Evolutionary conservation across 2,113 vertebrate genomes (phyloP), one percentile per base, ranked within the genome.

Genomic region (Melierax canorus): DNA sequence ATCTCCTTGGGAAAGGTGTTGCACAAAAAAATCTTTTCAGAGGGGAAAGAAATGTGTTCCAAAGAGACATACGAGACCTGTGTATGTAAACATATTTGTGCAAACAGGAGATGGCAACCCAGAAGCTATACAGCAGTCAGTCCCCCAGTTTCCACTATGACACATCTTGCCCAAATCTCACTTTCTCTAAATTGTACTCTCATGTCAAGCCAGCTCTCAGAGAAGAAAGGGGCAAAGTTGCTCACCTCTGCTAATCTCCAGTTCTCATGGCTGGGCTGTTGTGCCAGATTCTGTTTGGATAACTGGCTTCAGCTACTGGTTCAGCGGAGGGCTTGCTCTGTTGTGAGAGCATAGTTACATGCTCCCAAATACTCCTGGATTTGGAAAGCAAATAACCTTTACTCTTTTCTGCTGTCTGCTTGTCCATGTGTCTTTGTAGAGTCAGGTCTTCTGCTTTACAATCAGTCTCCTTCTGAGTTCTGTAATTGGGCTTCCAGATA

Each of bases 311-410:
- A 89, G 91, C 88, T 88, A 93, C 85, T 73, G 85, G 75, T 89
- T 90, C 72, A 78, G 82, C 64, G 78, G 82, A 94, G 36, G 73
- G 43, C 24, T 95, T 56, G 48, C 60, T 63, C 73, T 95, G 86
- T 78, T 71, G 29, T 60, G 64, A 96, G 82, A 92, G 66, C 79
- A 95, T 60, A 84, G 86, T 80, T 93, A 88, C 63, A 93, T 22
- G 60, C 86, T 89, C 58, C 56, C 77, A 91, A 51, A 83, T 72
- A 87, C 86, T 88, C 86, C 68, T 36, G 73, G 95, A 96, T 94
- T 96, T 96, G 60, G 89, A 96, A 96, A 92, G 56, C 43, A 96
- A 96, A 96, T 94, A 96, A 95, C 43, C 87, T 85, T 87, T 91
- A 64, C 46, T 72, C 43, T 78, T 63, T 74, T 81, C 76, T 84